Percentiles rank a stretch among this genome's conserved stretches.
Evolutionary conservation across 2,888 invertebrate genomes (phyloP).

Genomic region (Carabus problematicus): DNA sequence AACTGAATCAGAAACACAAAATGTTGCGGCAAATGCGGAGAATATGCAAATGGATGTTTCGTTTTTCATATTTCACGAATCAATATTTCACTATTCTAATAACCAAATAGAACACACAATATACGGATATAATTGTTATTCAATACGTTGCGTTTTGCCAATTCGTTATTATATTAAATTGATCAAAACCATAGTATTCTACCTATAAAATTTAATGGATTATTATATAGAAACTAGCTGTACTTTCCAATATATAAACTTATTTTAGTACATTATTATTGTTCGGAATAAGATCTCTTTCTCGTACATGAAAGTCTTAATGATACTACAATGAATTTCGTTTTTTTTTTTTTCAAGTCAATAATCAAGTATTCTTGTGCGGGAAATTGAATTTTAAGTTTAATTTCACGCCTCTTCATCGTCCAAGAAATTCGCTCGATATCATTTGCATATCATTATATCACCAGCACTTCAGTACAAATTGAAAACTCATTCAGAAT

Average conservation of each 20-base stretch:
- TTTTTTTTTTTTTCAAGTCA: too few species aligned
- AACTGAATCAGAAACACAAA: background rate
- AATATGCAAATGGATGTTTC: background rate
- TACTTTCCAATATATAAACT: too few species aligned
- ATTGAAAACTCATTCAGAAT: background rate
- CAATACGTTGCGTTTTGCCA: conserved; percentile 22
- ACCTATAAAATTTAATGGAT: too few species aligned
- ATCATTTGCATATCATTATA: conserved; percentile 11
- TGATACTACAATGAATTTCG: too few species aligned
- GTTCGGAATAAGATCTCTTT: too few species aligned
- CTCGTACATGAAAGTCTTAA: too few species aligned
- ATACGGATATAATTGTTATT: conserved; percentile 23
- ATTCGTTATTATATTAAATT: too few species aligned
- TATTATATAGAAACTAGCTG: too few species aligned
- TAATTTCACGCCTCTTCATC: conserved; percentile 1
- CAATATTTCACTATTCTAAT: conserved; percentile 12
- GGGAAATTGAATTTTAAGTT: conserved; percentile 8
- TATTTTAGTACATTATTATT: too few species aligned
- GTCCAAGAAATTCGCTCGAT: background rate
- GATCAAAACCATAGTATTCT: too few species aligned
- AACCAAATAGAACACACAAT: conserved; percentile 22
- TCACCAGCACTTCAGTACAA: background rate
- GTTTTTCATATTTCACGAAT: background rate
- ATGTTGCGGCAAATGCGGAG: too few species aligned
- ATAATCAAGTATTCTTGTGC: background rate